phyloP scores from a whole-genome alignment of 2,888 invertebrate genomes.

The Lepidocyrtinus sp. region DNA sequence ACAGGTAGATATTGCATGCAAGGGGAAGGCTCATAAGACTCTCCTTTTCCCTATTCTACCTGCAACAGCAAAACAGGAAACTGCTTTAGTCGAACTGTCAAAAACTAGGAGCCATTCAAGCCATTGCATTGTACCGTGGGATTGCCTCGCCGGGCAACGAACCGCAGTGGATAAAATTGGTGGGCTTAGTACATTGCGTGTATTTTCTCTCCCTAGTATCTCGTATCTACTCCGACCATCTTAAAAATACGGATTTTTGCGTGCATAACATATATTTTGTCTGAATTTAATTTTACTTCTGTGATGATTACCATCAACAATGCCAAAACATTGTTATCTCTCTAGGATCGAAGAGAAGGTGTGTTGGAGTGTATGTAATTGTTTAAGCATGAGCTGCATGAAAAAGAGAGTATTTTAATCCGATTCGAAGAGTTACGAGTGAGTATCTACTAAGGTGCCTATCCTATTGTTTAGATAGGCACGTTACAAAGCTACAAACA shows the following conservation, averaged over 20 bases:
- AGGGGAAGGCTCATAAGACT: too few species aligned
- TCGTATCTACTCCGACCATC: background rate
- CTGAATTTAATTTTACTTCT: background rate
- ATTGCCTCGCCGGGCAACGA: conserved; percentile 21
- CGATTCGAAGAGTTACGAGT: background rate
- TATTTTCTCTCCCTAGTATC: background rate
- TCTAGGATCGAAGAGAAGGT: conserved; percentile 2
- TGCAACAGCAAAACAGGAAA: conserved; percentile 5
- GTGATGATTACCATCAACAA: conserved; percentile 3
- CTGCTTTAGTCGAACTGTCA: conserved; percentile 7
- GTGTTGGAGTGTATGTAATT: too few species aligned
- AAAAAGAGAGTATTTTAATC: background rate
- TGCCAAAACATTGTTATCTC: background rate
- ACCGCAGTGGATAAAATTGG: background rate
- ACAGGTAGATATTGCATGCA: too few species aligned
- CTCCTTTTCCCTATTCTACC: too few species aligned
- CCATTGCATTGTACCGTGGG: background rate
- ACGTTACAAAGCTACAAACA: too few species aligned
- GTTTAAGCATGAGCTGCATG: background rate
- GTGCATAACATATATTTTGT: background rate
- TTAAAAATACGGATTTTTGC: conserved; percentile 14
- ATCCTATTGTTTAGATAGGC: conserved; percentile 3
- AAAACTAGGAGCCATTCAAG: conserved; percentile 16
- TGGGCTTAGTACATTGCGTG: background rate
- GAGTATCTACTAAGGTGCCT: background rate